Conservation (phyloP, 2,797 vertebrate genomes). For the Lemur catta region DNA sequence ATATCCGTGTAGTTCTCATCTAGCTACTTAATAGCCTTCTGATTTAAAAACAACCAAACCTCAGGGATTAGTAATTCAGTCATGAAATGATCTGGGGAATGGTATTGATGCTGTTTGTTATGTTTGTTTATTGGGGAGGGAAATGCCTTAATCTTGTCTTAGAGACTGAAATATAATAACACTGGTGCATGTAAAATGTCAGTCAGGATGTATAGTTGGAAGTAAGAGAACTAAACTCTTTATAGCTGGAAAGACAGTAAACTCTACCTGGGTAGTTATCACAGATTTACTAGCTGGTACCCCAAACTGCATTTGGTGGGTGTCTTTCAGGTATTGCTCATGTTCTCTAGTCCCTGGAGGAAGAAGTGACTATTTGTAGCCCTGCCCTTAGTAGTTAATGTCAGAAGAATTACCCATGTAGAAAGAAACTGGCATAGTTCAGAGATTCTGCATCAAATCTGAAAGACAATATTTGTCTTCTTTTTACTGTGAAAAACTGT, state of each 20-base stretch:
- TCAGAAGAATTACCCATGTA: background rate
- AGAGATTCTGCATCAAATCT: background rate
- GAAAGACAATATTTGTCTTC: background rate
- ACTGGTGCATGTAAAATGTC: background rate
- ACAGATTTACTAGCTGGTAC: background rate
- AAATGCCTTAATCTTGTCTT: background rate
- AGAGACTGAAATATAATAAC: background rate
- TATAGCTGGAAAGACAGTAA: background rate
- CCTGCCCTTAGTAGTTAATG: background rate
- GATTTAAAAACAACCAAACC: background rate
- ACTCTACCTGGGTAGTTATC: background rate
- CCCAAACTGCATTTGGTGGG: background rate
- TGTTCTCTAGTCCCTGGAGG: background rate
- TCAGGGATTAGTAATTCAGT: background rate
- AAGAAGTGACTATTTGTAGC: background rate
- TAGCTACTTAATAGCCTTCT: background rate
- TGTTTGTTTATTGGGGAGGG: background rate
- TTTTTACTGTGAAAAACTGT: background rate
- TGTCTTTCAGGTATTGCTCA: background rate
- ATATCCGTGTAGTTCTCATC: background rate
- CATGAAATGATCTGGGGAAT: background rate
- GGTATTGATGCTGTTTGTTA: background rate
- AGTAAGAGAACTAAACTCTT: background rate
- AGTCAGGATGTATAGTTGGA: background rate
- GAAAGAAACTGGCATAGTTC: background rate